These are phyloP conservation scores for Danio tinwini DNA, from an alignment of 2,797 vertebrate species.

Conservation along the genomic window DNA sequence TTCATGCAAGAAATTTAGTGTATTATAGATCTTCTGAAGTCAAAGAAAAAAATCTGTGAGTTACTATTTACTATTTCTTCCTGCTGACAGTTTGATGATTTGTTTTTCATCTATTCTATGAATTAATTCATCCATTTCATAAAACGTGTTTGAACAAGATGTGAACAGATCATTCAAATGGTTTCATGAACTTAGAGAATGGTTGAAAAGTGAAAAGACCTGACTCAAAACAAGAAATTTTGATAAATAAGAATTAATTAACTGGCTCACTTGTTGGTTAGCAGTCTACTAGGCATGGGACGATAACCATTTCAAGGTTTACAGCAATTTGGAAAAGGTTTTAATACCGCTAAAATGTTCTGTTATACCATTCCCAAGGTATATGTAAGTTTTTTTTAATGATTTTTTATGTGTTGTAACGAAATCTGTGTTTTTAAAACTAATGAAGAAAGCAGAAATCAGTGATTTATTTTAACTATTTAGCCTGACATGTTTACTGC, in stretches of 20 bases:
- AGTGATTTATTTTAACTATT: too few species aligned
- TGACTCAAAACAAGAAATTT: background rate
- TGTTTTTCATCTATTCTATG: background rate
- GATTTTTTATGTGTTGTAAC: too few species aligned
- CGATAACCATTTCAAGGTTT: too few species aligned
- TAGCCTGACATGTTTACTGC: too few species aligned
- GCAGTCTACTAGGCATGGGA: too few species aligned
- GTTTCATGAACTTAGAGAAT: background rate
- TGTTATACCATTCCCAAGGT: too few species aligned
- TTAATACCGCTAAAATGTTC: too few species aligned
- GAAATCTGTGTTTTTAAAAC: too few species aligned
- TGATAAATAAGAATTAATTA: background rate
- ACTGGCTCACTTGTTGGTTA: constrained; percentile 1
- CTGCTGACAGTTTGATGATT: background rate
- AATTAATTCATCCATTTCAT: background rate
- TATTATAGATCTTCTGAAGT: background rate
- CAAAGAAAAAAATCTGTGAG: background rate
- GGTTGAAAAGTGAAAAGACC: background rate
- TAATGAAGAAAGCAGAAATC: too few species aligned
- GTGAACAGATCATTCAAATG: background rate
- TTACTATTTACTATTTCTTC: background rate
- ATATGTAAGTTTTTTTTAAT: too few species aligned
- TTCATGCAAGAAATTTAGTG: background rate
- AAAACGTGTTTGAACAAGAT: constrained; percentile 1
- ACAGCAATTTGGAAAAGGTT: too few species aligned